These are phyloP conservation scores for Mimachlamys varia DNA, from an alignment of 2,888 invertebrate genomes.

Conservation along the genomic window DNA sequence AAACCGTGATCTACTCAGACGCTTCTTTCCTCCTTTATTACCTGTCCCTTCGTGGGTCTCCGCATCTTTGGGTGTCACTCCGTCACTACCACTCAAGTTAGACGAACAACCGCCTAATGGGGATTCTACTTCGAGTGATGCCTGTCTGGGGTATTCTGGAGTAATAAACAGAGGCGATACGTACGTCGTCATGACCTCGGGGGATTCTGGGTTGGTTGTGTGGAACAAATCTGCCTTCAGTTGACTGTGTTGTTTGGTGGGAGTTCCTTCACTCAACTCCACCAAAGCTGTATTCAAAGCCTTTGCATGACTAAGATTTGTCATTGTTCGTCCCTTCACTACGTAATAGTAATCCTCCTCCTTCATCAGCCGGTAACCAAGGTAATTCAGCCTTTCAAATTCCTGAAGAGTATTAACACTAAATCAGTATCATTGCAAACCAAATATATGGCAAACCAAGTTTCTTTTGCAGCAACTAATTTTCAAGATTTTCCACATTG, in stretches of 20 bases:
- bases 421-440: background rate
- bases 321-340: constrained; percentile 74
- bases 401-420: constrained; percentile 79
- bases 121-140: constrained; percentile 13
- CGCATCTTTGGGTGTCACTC: background rate
- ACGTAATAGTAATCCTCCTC: constrained; percentile 86
- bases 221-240: constrained; percentile 11
- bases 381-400: constrained; percentile 84
- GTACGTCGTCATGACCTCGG: constrained; percentile 44
- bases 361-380: constrained; percentile 85
- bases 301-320: constrained; percentile 64
- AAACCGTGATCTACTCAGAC: constrained; percentile 41
- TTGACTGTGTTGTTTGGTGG: constrained; percentile 47
- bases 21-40: constrained; percentile 42
- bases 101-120: background rate
- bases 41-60: background rate
- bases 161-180: constrained; percentile 47
- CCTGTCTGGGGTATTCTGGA: constrained; percentile 36
- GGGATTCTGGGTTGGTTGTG: background rate
- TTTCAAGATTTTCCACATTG: too few species aligned
- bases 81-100: constrained; percentile 44
- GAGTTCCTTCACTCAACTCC: constrained; percentile 56
- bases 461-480: too few species aligned
- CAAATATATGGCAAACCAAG: background rate
- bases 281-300: constrained; percentile 69